These are phyloP conservation scores for Podilymbus podiceps DNA, from an alignment of 2,113 vertebrate species.

Conservation along the genomic window DNA sequence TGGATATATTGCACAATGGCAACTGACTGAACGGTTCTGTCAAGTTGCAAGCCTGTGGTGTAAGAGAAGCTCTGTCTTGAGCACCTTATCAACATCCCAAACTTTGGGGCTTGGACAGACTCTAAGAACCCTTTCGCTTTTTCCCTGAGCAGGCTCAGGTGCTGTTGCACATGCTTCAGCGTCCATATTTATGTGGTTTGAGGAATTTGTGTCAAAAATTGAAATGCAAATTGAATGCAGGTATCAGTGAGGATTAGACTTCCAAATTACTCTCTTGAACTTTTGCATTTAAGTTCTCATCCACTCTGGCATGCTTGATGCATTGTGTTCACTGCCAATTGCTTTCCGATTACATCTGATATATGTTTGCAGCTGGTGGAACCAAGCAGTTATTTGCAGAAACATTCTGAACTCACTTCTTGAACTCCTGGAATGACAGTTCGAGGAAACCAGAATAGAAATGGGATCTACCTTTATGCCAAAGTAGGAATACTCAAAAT, in stretches of 20 bases:
- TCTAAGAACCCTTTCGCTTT: neutral
- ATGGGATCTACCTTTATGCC: neutral
- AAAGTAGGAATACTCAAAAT: neutral
- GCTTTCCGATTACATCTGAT: neutral
- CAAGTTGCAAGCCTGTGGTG: neutral
- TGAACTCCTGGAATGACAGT: neutral
- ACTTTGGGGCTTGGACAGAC: neutral
- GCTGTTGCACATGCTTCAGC: neutral
- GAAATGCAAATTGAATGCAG: neutral
- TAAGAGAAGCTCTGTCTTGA: neutral
- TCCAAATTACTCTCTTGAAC: neutral
- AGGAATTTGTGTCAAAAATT: neutral
- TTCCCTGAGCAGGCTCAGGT: neutral
- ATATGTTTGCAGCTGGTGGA: neutral
- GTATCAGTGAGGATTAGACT: neutral
- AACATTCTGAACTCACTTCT: neutral
- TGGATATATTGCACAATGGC: neutral
- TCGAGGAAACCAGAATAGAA: neutral
- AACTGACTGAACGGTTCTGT: fast-evolving
- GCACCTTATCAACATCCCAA: fast-evolving
- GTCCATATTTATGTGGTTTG: neutral
- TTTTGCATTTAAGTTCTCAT: neutral
- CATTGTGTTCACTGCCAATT: neutral
- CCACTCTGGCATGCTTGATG: neutral
- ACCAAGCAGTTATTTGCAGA: neutral